Conservation (phyloP, 23 tunicate genomes). For the Styela clava region DNA sequence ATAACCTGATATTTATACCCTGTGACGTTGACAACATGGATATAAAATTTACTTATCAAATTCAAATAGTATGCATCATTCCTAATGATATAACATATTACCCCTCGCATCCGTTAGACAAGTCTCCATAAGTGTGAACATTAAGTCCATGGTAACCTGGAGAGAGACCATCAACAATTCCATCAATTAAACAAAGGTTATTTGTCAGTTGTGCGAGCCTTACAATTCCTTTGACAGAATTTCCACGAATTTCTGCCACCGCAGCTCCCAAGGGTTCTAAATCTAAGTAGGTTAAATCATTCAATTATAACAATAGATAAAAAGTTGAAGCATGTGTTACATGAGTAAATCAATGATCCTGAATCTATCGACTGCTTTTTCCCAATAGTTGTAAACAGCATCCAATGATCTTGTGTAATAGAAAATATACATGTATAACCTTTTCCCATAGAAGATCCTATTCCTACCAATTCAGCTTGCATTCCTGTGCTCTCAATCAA, state of each 20-base stretch:
- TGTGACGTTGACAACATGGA: neutral
- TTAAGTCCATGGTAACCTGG: constrained; percentile 81
- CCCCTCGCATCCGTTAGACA: constrained; percentile 67
- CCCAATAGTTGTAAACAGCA: too few species aligned
- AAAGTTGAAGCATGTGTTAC: too few species aligned
- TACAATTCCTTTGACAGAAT: constrained; percentile 51
- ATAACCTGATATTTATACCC: neutral
- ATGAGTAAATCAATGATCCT: too few species aligned
- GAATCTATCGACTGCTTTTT: too few species aligned
- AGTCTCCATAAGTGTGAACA: constrained; percentile 81
- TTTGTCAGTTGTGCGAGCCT: constrained; percentile 58
- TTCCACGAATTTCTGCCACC: constrained; percentile 68
- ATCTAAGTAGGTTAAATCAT: too few species aligned
- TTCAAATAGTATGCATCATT: too few species aligned
- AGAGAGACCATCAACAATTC: constrained; percentile 71
- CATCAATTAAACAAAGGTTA: constrained; percentile 73
- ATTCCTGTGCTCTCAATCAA: constrained; percentile 73
- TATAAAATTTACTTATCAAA: too few species aligned
- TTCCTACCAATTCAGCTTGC: constrained; percentile 75
- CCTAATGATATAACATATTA: too few species aligned
- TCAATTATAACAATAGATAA: neutral
- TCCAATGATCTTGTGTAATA: neutral
- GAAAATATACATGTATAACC: too few species aligned
- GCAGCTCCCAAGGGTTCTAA: constrained; percentile 64
- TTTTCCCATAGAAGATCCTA: constrained; percentile 39